Evolutionary conservation across 2,113 vertebrate genomes (phyloP).

Genomic region (Ramphastos sulfuratus): DNA sequence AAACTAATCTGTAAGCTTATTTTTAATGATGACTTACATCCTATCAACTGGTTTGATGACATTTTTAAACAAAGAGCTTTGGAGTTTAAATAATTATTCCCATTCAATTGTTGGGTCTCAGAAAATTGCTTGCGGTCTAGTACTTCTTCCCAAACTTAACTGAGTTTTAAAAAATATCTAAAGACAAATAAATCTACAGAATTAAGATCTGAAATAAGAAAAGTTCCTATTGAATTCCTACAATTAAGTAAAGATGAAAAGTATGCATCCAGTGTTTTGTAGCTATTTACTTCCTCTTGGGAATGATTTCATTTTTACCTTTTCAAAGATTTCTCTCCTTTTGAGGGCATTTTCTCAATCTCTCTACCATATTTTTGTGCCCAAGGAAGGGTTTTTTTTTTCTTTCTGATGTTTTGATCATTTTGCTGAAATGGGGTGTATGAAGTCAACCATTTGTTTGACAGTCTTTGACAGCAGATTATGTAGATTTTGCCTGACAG

Average conservation of each 20-base stretch:
- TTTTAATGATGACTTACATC: constrained; percentile 15
- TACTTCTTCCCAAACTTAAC: neutral
- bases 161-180: neutral
- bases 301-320: neutral
- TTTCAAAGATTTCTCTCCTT: neutral
- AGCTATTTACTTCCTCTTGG: neutral
- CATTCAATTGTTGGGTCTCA: neutral
- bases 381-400: neutral
- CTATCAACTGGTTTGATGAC: neutral
- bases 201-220: neutral
- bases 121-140: neutral
- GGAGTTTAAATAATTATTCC: constrained; percentile 12
- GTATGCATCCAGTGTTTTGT: neutral
- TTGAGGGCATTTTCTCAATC: neutral
- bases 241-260: neutral
- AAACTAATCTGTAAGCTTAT: constrained; percentile 18
- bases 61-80: neutral
- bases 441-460: constrained; percentile 77
- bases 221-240: neutral
- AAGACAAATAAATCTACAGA: neutral
- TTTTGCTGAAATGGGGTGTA: constrained; percentile 70
- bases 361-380: neutral
- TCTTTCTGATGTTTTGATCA: constrained; percentile 68
- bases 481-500: constrained; percentile 72
- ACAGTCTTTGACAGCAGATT: constrained; percentile 76